Evolutionary conservation across 1,140 invertebrate genomes (phyloP).

Genomic region (Chironomus striatipennis): DNA sequence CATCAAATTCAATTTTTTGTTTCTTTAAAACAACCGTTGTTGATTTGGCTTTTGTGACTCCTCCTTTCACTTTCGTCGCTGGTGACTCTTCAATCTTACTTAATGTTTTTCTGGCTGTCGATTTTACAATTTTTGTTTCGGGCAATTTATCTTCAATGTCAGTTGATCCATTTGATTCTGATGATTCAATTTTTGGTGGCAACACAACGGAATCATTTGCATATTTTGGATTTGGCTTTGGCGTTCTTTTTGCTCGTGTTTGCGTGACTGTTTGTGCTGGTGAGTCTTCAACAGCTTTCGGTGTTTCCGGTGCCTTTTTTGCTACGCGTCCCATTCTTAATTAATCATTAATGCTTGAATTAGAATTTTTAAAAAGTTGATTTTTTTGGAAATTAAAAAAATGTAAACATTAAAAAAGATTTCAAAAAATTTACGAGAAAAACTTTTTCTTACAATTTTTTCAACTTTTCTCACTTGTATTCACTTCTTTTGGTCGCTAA

Average conservation of each 20-base stretch:
- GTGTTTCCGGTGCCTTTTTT: background rate
- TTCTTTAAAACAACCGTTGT: background rate
- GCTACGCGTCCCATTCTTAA: conserved; percentile 16
- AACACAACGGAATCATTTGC: conserved; percentile 6
- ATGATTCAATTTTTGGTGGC: background rate
- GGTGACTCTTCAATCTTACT: background rate
- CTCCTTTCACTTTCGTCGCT: background rate
- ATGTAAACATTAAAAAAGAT: no score
- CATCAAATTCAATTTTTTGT: conserved; percentile 10
- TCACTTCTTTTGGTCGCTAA: no score
- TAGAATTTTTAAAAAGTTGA: no score
- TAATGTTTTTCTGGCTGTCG: background rate
- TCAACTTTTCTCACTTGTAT: no score
- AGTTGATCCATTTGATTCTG: conserved; percentile 9
- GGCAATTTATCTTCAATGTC: background rate
- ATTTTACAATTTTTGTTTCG: background rate
- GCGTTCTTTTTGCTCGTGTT: background rate
- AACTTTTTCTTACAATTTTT: no score
- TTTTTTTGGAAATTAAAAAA: no score
- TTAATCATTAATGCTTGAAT: background rate
- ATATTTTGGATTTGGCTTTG: conserved; percentile 23
- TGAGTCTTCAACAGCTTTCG: background rate
- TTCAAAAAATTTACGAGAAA: no score
- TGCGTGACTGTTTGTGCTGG: conserved; percentile 6
- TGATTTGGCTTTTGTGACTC: background rate